Evolutionary conservation across 2,797 vertebrate species (phyloP).

Genomic region (Xenopus petersii): DNA sequence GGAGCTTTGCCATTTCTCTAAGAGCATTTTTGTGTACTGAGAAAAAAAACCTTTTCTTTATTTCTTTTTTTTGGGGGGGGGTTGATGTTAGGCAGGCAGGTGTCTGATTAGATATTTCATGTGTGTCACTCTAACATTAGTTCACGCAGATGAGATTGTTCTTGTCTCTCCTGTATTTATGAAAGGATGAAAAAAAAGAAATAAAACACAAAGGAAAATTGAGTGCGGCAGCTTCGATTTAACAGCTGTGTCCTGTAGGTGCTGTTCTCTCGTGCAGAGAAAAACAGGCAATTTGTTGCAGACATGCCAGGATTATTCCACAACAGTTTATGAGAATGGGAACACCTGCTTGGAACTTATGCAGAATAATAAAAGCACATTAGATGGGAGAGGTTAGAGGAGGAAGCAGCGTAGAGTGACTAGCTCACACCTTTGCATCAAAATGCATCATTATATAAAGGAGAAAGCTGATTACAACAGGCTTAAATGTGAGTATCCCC

Average conservation of each 20-base stretch:
- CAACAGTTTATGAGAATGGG: conserved; percentile 18
- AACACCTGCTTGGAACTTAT: conserved; percentile 24
- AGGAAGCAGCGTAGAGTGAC: neutral
- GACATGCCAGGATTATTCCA: conserved; percentile 27
- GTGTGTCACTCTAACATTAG: conserved; percentile 21
- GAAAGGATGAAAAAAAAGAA: conserved; percentile 29
- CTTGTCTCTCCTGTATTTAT: conserved; percentile 33
- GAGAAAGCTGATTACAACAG: conserved; percentile 13
- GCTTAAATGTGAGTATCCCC: too few species aligned
- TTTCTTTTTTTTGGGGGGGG: neutral
- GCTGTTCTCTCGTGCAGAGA: conserved; percentile 9
- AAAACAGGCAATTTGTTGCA: conserved; percentile 24
- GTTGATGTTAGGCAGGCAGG: conserved; percentile 19
- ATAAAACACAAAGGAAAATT: conserved; percentile 7
- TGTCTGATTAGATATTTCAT: conserved; percentile 31
- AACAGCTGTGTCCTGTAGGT: conserved; percentile 29
- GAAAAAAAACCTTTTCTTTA: conserved; percentile 4
- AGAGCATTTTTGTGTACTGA: conserved; percentile 8
- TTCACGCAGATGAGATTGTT: conserved; percentile 27
- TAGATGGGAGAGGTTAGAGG: conserved; percentile 16
- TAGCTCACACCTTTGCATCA: conserved; percentile 13
- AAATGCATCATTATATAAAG: conserved; percentile 16
- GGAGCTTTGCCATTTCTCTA: conserved; percentile 5
- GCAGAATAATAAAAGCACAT: conserved; percentile 24
- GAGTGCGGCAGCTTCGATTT: neutral